phyloP scores from a whole-genome alignment of 1,140 invertebrate species.

The Cydia fagiglandana region DNA sequence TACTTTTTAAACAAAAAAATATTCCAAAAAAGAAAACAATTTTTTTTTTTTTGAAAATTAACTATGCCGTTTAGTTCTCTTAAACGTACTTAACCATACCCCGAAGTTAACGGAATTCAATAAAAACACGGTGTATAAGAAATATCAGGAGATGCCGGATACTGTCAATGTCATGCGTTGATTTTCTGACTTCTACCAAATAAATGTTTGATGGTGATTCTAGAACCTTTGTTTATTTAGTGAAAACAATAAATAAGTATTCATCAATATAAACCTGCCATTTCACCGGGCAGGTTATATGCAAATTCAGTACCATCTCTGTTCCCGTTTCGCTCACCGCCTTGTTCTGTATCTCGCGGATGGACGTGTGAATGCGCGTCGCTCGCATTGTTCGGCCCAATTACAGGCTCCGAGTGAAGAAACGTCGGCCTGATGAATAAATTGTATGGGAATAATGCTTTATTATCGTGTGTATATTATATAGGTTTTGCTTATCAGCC shows the following conservation, averaged over 20 bases:
- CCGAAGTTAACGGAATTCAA: no score
- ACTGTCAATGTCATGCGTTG: no score
- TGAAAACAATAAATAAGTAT: not conserved
- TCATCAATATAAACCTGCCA: not conserved
- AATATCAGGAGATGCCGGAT: no score
- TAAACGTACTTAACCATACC: no score
- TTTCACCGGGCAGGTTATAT: not conserved
- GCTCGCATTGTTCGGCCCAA: constrained; percentile 12
- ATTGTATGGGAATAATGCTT: constrained; percentile 7
- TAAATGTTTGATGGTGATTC: no score
- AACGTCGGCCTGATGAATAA: not conserved
- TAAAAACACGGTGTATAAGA: no score
- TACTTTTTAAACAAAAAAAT: no score
- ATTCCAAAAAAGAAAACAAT: no score
- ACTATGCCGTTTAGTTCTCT: no score
- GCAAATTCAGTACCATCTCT: constrained; percentile 5
- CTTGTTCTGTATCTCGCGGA: not conserved
- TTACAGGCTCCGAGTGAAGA: constrained; percentile 11
- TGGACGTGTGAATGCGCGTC: constrained; percentile 19
- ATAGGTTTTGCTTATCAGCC: not conserved
- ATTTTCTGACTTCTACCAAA: no score
- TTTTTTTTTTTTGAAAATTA: no score
- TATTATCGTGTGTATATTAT: not conserved
- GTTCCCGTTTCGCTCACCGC: not conserved
- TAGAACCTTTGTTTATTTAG: not conserved